These are phyloP conservation scores for Lutraria rhynchaena DNA, from an alignment of 1,140 invertebrate genomes.

Conservation along the genomic window DNA sequence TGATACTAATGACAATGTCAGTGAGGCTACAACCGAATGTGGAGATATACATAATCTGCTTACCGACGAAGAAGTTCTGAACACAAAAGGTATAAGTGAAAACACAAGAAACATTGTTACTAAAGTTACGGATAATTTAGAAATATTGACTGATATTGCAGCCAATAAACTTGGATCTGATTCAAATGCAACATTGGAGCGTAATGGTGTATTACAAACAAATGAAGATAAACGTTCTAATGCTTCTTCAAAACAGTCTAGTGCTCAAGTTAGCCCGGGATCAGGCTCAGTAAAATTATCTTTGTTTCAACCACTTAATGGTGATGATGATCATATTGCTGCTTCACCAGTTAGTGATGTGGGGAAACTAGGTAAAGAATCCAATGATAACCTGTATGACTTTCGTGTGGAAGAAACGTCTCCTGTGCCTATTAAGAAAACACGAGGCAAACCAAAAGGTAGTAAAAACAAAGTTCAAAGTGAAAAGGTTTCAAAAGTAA, in stretches of 20 bases:
- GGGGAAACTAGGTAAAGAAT: constrained; percentile 3
- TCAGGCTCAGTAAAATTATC: constrained; percentile 38
- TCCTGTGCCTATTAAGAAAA: not conserved
- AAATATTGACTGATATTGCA: too few species aligned
- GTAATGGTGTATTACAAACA: constrained; percentile 13
- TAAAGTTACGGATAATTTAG: too few species aligned
- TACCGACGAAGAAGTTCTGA: too few species aligned
- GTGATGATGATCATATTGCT: not conserved
- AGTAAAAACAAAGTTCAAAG: constrained; percentile 28
- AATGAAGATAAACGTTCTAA: not conserved
- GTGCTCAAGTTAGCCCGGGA: constrained; percentile 26
- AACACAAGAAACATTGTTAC: too few species aligned
- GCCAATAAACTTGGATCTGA: too few species aligned
- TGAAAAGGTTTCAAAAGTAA: constrained; percentile 14
- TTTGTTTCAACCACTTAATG: constrained; percentile 50
- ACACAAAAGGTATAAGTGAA: too few species aligned
- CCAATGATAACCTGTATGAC: not conserved
- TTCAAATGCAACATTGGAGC: too few species aligned
- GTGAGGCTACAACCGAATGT: not conserved
- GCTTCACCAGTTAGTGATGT: not conserved
- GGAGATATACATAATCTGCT: not conserved
- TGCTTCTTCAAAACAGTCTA: constrained; percentile 7
- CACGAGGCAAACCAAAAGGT: constrained; percentile 27
- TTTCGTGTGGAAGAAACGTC: not conserved
- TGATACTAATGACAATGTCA: constrained; percentile 17